phyloP scores from a whole-genome alignment of 2,797 vertebrate species.

The Lepus oiostolus region DNA sequence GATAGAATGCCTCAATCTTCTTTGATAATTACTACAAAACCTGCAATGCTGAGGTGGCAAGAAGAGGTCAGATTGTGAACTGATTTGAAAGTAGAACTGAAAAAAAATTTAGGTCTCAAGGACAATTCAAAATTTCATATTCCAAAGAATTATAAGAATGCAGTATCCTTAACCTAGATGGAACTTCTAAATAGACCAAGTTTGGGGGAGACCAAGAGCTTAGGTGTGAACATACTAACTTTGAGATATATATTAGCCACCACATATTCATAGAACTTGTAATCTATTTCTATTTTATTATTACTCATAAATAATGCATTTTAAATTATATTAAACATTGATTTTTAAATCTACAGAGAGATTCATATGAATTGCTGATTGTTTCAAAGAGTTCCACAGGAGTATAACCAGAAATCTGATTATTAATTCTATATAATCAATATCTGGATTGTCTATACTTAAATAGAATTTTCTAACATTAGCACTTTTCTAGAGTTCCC shows the following conservation, averaged over 20 bases:
- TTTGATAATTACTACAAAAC: conserved; percentile 18
- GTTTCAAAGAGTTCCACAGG: neutral
- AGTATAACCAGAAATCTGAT: conserved; percentile 23
- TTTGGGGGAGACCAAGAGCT: neutral
- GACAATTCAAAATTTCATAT: neutral
- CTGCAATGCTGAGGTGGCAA: neutral
- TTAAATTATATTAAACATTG: conserved; percentile 53
- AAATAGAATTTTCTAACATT: neutral
- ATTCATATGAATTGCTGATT: neutral
- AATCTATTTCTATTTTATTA: neutral
- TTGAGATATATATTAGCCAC: neutral
- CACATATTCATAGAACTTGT: neutral
- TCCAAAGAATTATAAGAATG: neutral
- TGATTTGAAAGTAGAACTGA: conserved; percentile 14
- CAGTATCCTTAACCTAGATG: neutral
- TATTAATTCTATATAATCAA: neutral
- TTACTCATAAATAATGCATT: neutral
- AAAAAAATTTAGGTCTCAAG: neutral
- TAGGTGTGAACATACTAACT: neutral
- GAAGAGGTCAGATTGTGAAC: neutral
- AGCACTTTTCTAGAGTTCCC: neutral
- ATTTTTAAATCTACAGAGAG: neutral
- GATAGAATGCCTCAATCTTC: neutral
- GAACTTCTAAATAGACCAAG: neutral
- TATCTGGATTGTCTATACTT: neutral